phyloP scores from a whole-genome alignment of 1,140 invertebrate species.

The Asbolus verrucosus region DNA sequence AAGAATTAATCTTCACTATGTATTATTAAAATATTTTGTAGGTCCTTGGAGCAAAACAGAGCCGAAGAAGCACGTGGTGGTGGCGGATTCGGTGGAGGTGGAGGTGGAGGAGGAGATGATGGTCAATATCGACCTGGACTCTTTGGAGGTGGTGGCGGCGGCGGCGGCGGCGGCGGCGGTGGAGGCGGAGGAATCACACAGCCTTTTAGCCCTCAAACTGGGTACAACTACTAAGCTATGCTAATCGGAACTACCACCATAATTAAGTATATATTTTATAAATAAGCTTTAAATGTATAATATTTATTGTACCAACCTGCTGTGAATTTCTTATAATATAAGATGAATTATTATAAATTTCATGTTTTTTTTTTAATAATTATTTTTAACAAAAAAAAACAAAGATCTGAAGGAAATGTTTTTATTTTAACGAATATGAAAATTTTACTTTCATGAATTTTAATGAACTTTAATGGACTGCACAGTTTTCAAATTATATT shows the following conservation, averaged over 20 bases:
- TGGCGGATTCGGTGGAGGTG: conserved; percentile 18
- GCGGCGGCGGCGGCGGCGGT: no score
- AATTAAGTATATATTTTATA: conserved; percentile 7
- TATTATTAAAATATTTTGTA: no score
- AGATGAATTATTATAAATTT: no score
- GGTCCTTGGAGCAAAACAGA: conserved; percentile 58
- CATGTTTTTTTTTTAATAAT: no score
- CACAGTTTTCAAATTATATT: no score
- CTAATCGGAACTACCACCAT: neutral
- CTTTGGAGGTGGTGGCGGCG: conserved; percentile 32
- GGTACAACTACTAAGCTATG: conserved; percentile 50
- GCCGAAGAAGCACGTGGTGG: conserved; percentile 58
- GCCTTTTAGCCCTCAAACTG: conserved; percentile 47
- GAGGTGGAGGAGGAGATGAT: conserved; percentile 43
- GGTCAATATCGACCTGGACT: conserved; percentile 47
- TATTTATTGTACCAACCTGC: conserved; percentile 12
- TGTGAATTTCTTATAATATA: conserved; percentile 1
- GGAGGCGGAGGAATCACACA: conserved; percentile 11
- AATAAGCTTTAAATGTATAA: neutral
- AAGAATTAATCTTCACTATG: no score
- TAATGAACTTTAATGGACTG: no score
- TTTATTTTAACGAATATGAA: no score
- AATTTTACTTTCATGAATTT: no score
- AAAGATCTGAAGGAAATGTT: no score
- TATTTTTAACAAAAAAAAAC: no score